Conservation (phyloP, 2,113 vertebrate species). For the Athene cunicularia region DNA sequence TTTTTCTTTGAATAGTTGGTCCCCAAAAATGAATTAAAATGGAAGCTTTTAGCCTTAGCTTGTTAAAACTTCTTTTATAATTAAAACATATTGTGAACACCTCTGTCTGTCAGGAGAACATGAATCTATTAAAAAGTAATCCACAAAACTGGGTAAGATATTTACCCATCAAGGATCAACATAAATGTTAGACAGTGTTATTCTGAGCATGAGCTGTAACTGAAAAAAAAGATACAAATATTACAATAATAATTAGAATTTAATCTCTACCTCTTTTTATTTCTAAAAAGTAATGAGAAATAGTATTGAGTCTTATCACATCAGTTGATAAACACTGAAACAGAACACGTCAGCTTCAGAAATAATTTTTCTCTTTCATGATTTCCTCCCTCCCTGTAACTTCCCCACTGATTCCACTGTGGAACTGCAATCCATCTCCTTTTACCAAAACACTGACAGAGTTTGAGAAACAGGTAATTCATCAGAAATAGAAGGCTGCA, state of each 20-base stretch:
- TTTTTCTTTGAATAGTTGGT: neutral
- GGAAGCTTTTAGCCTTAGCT: neutral
- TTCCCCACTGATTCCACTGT: neutral
- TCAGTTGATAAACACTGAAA: neutral
- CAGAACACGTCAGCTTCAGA: neutral
- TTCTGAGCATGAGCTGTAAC: neutral
- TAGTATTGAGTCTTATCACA: neutral
- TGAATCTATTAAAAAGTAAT: neutral
- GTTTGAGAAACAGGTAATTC: neutral
- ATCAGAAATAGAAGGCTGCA: neutral
- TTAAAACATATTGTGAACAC: neutral
- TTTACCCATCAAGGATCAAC: neutral
- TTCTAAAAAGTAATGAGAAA: neutral
- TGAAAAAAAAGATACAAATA: neutral
- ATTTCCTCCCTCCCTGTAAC: neutral
- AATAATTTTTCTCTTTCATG: neutral
- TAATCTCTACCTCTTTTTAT: neutral
- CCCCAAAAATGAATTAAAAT: neutral
- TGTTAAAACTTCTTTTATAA: neutral
- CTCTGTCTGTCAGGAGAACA: neutral
- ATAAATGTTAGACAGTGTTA: neutral
- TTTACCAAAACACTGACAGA: neutral
- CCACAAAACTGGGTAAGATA: neutral
- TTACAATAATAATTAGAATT: neutral
- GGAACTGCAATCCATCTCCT: neutral